Percentiles rank a stretch among this genome's conserved stretches.
phyloP scores from a whole-genome alignment of 2,888 invertebrate genomes.

The Quadroppia sp. region DNA sequence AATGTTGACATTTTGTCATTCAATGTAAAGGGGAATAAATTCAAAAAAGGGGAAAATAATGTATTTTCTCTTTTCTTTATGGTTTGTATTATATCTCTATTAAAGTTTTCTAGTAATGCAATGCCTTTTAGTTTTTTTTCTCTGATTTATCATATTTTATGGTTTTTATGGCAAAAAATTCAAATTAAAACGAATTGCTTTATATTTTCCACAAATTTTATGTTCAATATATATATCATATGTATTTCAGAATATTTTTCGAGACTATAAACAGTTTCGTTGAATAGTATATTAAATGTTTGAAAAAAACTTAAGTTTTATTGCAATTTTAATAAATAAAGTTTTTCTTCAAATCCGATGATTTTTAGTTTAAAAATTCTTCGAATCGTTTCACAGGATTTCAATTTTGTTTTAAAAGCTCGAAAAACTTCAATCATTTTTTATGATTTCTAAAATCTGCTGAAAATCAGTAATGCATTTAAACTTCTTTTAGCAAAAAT shows the following conservation, averaged over 20 bases:
- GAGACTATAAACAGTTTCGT: too few species aligned
- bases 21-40: neutral
- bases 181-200: neutral
- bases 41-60: neutral
- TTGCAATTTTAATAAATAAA: neutral
- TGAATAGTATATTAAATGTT: neutral
- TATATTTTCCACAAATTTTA: too few species aligned
- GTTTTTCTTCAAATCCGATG: neutral
- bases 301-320: neutral
- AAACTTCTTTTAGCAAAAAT: too few species aligned
- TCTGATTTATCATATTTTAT: neutral
- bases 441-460: too few species aligned
- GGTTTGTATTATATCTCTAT: neutral
- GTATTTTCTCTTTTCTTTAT: slow-evolving; percentile 1
- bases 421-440: too few species aligned
- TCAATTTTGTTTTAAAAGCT: too few species aligned
- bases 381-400: too few species aligned
- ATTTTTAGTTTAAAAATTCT: too few species aligned
- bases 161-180: neutral
- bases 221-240: neutral
- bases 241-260: neutral
- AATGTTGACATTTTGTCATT: slow-evolving; percentile 19
- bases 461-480: too few species aligned
- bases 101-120: neutral
- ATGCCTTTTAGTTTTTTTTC: neutral